Conservation (phyloP, 1,140 invertebrate species). For the Calosoma granatense region DNA sequence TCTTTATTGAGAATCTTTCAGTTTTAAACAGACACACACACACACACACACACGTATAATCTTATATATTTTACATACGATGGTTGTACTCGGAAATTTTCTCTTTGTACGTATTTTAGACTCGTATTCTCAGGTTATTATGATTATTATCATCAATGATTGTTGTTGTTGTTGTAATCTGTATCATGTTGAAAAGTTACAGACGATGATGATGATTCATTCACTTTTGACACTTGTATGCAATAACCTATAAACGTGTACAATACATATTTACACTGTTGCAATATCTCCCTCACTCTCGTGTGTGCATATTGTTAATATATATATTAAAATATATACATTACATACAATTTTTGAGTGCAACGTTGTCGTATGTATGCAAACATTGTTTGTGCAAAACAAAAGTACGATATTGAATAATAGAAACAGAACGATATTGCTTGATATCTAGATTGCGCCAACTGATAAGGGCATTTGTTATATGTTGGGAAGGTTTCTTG, state of each 20-base stretch:
- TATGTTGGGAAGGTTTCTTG: conserved; percentile 7
- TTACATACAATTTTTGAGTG: not conserved
- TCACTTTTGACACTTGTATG: no score
- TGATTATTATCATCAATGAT: no score
- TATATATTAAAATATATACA: not conserved
- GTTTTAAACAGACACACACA: no score
- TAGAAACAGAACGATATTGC: conserved; percentile 4
- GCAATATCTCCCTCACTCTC: no score
- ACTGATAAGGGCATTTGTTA: conserved; percentile 4
- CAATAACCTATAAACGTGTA: not conserved
- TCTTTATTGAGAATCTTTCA: not conserved
- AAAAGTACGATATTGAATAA: not conserved
- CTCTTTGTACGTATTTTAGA: no score
- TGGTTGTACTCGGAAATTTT: not conserved
- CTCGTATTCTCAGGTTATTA: not conserved
- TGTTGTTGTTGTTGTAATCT: no score
- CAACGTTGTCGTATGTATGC: conserved; percentile 2
- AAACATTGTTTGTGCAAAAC: not conserved
- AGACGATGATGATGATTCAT: no score
- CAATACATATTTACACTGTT: not conserved
- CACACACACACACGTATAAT: no score
- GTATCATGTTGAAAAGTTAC: no score
- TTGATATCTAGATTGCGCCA: conserved; percentile 13
- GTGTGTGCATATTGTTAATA: conserved; percentile 4
- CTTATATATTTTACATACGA: not conserved